Percentiles rank a stretch among this genome's conserved stretches.
Evolutionary conservation across 2,797 vertebrate species (phyloP).

Genomic region (Lagothrix lagotricha): DNA sequence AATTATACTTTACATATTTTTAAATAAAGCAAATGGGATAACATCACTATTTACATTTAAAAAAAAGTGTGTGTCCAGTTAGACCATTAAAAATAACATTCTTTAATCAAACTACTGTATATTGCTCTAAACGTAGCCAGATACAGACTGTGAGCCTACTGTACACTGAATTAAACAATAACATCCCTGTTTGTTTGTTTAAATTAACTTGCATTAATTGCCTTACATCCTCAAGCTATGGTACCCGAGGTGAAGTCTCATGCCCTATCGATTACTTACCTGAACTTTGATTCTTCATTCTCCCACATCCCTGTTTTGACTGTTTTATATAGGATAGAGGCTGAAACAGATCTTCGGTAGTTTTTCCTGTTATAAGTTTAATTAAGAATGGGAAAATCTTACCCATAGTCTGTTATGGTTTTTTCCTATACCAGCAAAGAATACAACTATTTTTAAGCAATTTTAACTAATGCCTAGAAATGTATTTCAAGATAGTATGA

Average conservation of each 20-base stretch:
- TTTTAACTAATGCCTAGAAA: slow-evolving; percentile 80
- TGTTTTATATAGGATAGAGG: slow-evolving; percentile 92
- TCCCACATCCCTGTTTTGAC: slow-evolving; percentile 92
- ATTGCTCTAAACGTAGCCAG: slow-evolving; percentile 70
- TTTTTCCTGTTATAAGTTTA: slow-evolving; percentile 93
- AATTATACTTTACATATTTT: slow-evolving; percentile 50
- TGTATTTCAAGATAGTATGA: slow-evolving; percentile 79
- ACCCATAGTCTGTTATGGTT: slow-evolving; percentile 87
- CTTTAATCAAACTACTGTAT: slow-evolving; percentile 64
- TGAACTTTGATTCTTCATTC: slow-evolving; percentile 88
- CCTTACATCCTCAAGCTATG: slow-evolving; percentile 83
- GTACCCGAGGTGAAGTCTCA: slow-evolving; percentile 82
- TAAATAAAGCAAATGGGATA: slow-evolving; percentile 65
- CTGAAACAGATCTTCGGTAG: slow-evolving; percentile 92
- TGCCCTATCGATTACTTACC: slow-evolving; percentile 87
- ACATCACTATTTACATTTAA: slow-evolving; percentile 71
- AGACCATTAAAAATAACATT: slow-evolving; percentile 61
- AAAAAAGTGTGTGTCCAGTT: slow-evolving; percentile 64
- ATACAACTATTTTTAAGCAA: slow-evolving; percentile 86
- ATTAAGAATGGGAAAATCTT: slow-evolving; percentile 92
- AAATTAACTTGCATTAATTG: slow-evolving; percentile 78
- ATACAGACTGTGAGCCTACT: slow-evolving; percentile 64
- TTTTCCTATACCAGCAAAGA: slow-evolving; percentile 88
- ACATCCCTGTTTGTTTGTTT: slow-evolving; percentile 51
- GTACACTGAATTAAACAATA: slow-evolving; percentile 54